phyloP scores from a whole-genome alignment of 2,113 vertebrate genomes.

The Chlorocebus sabaeus region DNA sequence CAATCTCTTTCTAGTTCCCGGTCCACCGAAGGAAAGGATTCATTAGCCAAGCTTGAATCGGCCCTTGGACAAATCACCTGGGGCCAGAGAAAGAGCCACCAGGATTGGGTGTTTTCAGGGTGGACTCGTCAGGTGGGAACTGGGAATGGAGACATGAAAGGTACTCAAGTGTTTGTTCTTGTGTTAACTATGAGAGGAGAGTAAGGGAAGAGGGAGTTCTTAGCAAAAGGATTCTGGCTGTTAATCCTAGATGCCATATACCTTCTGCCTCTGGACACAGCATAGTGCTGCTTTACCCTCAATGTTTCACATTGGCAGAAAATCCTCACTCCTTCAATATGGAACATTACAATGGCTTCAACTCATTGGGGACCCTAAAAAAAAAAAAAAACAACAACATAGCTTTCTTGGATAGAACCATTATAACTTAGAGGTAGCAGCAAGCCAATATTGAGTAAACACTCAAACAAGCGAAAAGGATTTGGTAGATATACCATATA shows the following conservation, averaged over 20 bases:
- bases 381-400: neutral
- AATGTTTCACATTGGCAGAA: neutral
- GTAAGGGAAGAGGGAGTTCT: neutral
- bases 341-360: neutral
- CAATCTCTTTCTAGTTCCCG: neutral
- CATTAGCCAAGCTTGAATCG: neutral
- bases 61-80: neutral
- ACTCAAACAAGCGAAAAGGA: neutral
- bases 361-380: neutral
- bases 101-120: neutral
- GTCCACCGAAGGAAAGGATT: neutral
- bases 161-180: neutral
- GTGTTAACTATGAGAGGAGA: neutral
- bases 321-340: neutral
- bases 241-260: neutral
- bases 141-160: neutral
- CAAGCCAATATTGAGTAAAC: neutral
- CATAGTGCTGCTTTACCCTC: neutral
- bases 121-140: neutral
- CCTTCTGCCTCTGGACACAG: neutral
- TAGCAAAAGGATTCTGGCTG: neutral
- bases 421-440: neutral
- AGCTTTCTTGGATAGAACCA: neutral
- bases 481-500: neutral
- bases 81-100: neutral